Conservation (phyloP, 2,797 vertebrate species). For the Hyperoplus lanceolatus region DNA sequence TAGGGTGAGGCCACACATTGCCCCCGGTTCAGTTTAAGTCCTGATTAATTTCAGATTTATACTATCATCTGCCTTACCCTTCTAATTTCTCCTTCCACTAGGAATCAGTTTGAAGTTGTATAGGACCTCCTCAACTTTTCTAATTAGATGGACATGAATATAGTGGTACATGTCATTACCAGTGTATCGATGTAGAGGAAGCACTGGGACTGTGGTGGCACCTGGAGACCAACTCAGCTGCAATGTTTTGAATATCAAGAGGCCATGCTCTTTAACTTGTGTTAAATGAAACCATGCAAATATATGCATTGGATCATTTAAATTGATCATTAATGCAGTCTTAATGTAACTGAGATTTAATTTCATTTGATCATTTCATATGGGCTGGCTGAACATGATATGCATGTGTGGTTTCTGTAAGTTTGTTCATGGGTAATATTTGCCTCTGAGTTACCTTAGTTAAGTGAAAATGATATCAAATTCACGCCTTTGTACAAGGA, state of each 20-base stretch:
- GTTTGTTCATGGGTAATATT: not conserved
- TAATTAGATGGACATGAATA: slow-evolving; percentile 79
- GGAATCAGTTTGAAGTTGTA: slow-evolving; percentile 66
- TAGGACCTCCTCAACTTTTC: slow-evolving; percentile 77
- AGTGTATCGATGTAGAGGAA: slow-evolving; percentile 71
- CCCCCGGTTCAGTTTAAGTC: slow-evolving; percentile 64
- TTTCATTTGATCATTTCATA: slow-evolving; percentile 54
- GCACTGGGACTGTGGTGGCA: slow-evolving; percentile 56
- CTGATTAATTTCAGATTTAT: slow-evolving; percentile 84
- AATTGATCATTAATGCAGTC: slow-evolving; percentile 39
- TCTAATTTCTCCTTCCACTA: slow-evolving; percentile 71
- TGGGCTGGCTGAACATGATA: slow-evolving; percentile 6
- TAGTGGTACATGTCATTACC: slow-evolving; percentile 72
- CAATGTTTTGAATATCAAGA: slow-evolving; percentile 47
- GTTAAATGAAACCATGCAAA: slow-evolving; percentile 62
- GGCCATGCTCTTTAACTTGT: slow-evolving; percentile 42
- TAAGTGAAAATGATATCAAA: not conserved
- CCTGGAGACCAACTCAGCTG: slow-evolving; percentile 55
- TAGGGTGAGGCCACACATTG: slow-evolving; percentile 34
- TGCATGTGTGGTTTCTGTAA: slow-evolving; percentile 1
- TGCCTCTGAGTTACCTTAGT: not conserved
- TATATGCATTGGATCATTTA: slow-evolving; percentile 66
- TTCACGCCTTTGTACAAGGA: not conserved
- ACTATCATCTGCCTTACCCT: slow-evolving; percentile 62
- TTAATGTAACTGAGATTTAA: slow-evolving; percentile 37